These are phyloP conservation scores for Solea solea DNA, from an alignment of 2,113 vertebrate genomes.

Conservation along the genomic window DNA sequence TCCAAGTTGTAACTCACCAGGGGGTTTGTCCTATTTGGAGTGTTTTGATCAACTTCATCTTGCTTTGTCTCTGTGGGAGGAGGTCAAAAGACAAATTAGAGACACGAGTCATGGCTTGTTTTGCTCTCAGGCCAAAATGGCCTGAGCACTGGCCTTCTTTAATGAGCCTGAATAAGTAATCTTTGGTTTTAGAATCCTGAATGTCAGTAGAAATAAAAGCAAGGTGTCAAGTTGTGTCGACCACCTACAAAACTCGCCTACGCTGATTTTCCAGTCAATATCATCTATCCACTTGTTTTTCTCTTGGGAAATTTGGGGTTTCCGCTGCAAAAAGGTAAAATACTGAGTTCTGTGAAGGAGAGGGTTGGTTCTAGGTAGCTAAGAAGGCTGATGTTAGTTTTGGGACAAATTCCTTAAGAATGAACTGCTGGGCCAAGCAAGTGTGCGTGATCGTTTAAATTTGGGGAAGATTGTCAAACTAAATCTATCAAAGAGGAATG, in stretches of 20 bases:
- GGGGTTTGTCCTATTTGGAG: conserved; percentile 59
- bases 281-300: not conserved
- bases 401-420: not conserved
- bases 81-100: conserved; percentile 53
- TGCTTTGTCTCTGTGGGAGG: conserved; percentile 57
- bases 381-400: not conserved
- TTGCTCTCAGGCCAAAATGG: conserved; percentile 41
- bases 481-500: not conserved
- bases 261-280: not conserved
- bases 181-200: not conserved
- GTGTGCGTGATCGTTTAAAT: not conserved
- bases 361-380: not conserved
- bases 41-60: conserved; percentile 56
- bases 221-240: not conserved
- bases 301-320: not conserved
- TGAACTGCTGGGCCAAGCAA: not conserved
- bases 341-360: not conserved
- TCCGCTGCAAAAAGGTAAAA: not conserved
- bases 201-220: not conserved
- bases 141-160: conserved; percentile 13
- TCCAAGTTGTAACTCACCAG: conserved; percentile 44
- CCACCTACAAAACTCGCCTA: not conserved
- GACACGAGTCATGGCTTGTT: conserved; percentile 59
- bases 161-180: conserved; percentile 13
- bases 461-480: not conserved